A percentile compares a stretch with the other conserved stretches of the same genome.
Evolutionary conservation across 2,113 vertebrate species (phyloP).

Genomic region (Piaya cayana): DNA sequence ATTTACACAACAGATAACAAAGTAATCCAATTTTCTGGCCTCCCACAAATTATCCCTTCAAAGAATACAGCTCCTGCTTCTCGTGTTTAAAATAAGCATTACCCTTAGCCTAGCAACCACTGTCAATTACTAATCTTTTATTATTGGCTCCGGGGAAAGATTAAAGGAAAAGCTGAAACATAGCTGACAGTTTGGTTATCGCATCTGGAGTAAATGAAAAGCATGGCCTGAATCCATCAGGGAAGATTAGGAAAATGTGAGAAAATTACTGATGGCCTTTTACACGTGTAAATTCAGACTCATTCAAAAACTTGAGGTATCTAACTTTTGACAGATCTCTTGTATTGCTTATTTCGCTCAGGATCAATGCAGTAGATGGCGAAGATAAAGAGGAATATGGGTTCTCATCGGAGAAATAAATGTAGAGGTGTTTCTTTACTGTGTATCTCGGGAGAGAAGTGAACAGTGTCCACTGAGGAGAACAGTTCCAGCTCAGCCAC

Average conservation of each 20-base stretch:
- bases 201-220: slow-evolving; percentile 93
- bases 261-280: slow-evolving; percentile 89
- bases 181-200: slow-evolving; percentile 92
- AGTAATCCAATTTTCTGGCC: slow-evolving; percentile 85
- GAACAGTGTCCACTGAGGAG: not conserved
- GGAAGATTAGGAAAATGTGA: slow-evolving; percentile 91
- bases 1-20: slow-evolving; percentile 85
- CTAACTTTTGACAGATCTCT: slow-evolving; percentile 61
- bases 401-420: not conserved
- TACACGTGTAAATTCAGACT: slow-evolving; percentile 82
- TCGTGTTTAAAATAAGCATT: slow-evolving; percentile 81
- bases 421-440: not conserved
- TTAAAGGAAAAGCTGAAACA: slow-evolving; percentile 88
- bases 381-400: not conserved
- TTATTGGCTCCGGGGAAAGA: slow-evolving; percentile 90
- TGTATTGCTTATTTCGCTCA: not conserved
- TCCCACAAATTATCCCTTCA: slow-evolving; percentile 80
- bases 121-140: slow-evolving; percentile 82
- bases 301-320: slow-evolving; percentile 75
- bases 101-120: slow-evolving; percentile 66
- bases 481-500: not conserved
- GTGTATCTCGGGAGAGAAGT: not conserved
- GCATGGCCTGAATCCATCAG: slow-evolving; percentile 94
- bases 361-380: slow-evolving; percentile 37
- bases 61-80: slow-evolving; percentile 79